Conservation (phyloP, 2,888 invertebrate species). For the Pseudanteris insignis region DNA sequence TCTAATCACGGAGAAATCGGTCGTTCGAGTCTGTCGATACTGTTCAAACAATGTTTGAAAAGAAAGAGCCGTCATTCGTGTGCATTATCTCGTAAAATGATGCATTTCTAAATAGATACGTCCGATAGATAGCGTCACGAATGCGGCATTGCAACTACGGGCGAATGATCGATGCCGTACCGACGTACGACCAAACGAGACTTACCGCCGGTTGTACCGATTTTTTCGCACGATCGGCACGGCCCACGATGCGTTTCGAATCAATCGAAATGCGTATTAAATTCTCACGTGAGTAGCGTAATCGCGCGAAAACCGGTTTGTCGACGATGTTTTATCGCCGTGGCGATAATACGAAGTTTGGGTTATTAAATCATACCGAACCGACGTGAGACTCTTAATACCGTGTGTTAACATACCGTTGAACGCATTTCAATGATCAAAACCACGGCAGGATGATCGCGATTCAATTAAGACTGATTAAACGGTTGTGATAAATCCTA, state of each 20-base stretch:
- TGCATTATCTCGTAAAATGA: too few species aligned
- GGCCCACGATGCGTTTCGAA: neutral
- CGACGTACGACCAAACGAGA: too few species aligned
- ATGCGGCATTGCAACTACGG: too few species aligned
- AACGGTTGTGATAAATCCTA: slow-evolving; percentile 9
- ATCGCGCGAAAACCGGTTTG: slow-evolving; percentile 31
- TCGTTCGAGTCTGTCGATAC: too few species aligned
- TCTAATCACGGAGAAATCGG: too few species aligned
- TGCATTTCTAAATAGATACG: too few species aligned
- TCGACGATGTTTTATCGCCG: slow-evolving; percentile 13
- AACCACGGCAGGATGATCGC: slow-evolving; percentile 6
- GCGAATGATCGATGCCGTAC: too few species aligned
- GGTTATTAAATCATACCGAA: slow-evolving; percentile 25
- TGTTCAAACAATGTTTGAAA: too few species aligned
- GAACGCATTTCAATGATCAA: slow-evolving; percentile 16
- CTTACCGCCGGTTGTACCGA: too few species aligned
- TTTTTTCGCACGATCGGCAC: too few species aligned
- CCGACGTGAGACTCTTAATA: slow-evolving; percentile 11
- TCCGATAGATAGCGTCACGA: too few species aligned
- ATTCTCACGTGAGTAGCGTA: slow-evolving; percentile 27
- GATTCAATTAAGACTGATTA: slow-evolving; percentile 4
- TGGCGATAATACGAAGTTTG: slow-evolving; percentile 26
- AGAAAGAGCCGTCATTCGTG: too few species aligned
- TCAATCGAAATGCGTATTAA: slow-evolving; percentile 10
- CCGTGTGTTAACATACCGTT: slow-evolving; percentile 19